Conservation (phyloP, 2,888 invertebrate species). For the Lochmaea capreae region DNA sequence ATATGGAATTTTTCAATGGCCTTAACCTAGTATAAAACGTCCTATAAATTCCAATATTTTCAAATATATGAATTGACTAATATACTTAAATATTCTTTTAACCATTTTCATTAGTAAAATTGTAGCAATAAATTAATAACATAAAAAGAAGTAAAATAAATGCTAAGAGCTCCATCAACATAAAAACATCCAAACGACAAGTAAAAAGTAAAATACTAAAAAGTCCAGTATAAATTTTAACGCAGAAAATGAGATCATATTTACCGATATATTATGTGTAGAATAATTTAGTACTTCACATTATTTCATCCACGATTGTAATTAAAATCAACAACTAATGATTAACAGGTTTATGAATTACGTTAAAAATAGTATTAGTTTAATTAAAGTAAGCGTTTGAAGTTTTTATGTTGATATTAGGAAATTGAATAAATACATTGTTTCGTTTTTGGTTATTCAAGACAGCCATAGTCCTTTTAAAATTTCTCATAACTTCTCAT, state of each 20-base stretch:
- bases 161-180: not conserved
- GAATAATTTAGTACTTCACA: not conserved
- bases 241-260: too few species aligned
- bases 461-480: not conserved
- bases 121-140: not conserved
- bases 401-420: not conserved
- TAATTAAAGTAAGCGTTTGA: not conserved
- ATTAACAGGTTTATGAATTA: not conserved
- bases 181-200: not conserved
- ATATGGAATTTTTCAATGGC: not conserved
- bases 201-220: not conserved
- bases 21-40: not conserved
- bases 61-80: not conserved
- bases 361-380: not conserved
- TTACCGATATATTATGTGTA: not conserved
- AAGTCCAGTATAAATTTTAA: too few species aligned
- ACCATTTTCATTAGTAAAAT: not conserved
- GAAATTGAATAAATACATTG: not conserved
- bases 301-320: not conserved
- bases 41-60: not conserved
- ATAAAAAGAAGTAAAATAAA: not conserved
- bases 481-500: not conserved
- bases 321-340: not conserved
- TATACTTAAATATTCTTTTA: not conserved
- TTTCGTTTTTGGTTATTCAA: not conserved